phyloP scores from a whole-genome alignment of 2,797 vertebrate species.

The Enteromius afrohamiltoni region DNA sequence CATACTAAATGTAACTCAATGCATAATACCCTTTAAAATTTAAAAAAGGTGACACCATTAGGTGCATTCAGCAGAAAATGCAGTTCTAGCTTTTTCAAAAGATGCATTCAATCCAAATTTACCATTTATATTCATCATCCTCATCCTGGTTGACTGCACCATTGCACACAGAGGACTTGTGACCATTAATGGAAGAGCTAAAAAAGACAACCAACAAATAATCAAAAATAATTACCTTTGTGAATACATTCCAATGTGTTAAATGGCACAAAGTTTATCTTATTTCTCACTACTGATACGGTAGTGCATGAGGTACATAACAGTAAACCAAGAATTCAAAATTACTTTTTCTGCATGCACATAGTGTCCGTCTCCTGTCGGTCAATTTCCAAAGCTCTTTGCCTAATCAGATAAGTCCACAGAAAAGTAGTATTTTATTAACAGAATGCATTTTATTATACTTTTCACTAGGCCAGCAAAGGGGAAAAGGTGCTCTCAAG shows the following conservation, averaged over 20 bases:
- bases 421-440: not conserved
- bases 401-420: not conserved
- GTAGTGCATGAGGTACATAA: not conserved
- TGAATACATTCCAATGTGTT: not conserved
- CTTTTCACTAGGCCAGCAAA: not conserved
- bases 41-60: not conserved
- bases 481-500: not conserved
- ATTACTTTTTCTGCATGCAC: constrained; percentile 19
- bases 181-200: not conserved
- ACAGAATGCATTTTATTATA: not conserved
- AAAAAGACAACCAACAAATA: not conserved
- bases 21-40: not conserved
- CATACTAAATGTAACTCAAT: not conserved
- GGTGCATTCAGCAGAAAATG: not conserved
- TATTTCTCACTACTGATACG: not conserved
- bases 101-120: not conserved
- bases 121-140: not conserved
- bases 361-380: not conserved
- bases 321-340: not conserved
- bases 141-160: not conserved
- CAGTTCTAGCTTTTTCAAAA: not conserved
- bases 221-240: not conserved
- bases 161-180: not conserved
- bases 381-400: not conserved
- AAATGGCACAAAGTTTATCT: not conserved